A percentile compares a stretch with the other conserved stretches of the same genome.
Conservation (phyloP, 2,797 vertebrate genomes). For the Harpagifer antarcticus region DNA sequence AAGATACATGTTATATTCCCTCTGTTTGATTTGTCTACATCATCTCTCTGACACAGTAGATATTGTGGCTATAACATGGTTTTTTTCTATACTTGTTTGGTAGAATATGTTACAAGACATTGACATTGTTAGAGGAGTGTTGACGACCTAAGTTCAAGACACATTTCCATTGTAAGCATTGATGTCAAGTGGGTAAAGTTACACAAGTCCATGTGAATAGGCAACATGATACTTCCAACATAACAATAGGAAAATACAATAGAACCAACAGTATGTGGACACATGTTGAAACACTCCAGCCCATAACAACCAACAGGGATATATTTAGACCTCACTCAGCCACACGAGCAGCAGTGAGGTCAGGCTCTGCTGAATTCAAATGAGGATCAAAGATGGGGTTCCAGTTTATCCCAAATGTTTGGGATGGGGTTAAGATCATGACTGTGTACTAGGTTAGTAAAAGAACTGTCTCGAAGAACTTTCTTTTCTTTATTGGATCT, state of each 20-base stretch:
- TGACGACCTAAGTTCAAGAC: too few relatives aligned
- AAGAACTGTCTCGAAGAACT: background rate
- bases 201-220: background rate
- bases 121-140: too few relatives aligned
- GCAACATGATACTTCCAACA: too few relatives aligned
- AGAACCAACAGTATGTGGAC: too few relatives aligned
- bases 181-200: background rate
- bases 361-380: background rate
- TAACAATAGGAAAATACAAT: too few relatives aligned
- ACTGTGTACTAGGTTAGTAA: background rate
- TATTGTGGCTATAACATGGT: background rate
- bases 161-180: too few relatives aligned
- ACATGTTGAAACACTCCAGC: too few relatives aligned
- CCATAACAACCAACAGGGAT: background rate
- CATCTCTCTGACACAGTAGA: background rate
- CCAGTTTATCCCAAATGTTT: background rate
- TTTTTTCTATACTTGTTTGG: background rate
- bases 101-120: background rate
- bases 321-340: background rate
- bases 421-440: background rate
- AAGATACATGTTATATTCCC: slow-evolving; percentile 30
- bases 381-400: background rate
- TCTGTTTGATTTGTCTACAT: slow-evolving; percentile 16
- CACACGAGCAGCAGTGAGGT: background rate
- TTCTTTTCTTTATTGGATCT: background rate